Conservation (phyloP, 2,888 invertebrate species). For the Apodemia hepburni region DNA sequence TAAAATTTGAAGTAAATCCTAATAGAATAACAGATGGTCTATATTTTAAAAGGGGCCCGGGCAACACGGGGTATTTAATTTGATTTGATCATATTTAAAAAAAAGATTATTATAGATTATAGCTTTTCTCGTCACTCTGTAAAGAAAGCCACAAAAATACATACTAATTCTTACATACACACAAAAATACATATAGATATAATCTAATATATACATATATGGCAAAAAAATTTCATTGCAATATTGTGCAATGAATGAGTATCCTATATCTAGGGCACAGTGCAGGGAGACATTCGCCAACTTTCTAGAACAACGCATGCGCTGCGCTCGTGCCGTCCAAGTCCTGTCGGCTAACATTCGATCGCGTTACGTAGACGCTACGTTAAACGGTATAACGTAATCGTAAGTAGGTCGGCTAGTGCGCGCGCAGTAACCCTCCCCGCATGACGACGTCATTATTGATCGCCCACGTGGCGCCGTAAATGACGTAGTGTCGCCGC, state of each 20-base stretch:
- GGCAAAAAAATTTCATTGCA: conserved; percentile 25
- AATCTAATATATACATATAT: too few relatives aligned
- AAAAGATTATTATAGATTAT: too few relatives aligned
- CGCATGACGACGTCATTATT: conserved; percentile 71
- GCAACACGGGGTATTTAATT: too few relatives aligned
- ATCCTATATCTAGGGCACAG: conserved; percentile 43
- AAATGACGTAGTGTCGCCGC: conserved; percentile 66
- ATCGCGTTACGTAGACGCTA: conserved; percentile 71
- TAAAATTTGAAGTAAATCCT: too few relatives aligned
- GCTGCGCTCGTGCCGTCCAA: conserved; percentile 36
- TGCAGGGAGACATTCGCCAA: conserved; percentile 45
- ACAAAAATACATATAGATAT: too few relatives aligned
- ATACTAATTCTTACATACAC: too few relatives aligned
- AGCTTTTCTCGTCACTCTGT: too few relatives aligned
- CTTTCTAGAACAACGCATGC: conserved; percentile 42
- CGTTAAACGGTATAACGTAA: conserved; percentile 64
- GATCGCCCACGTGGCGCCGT: conserved; percentile 77
- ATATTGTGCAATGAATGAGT: conserved; percentile 40
- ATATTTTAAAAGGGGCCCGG: too few relatives aligned
- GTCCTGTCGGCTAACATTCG: conserved; percentile 47
- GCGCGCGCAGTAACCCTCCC: conserved; percentile 57
- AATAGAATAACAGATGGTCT: too few relatives aligned
- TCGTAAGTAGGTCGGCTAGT: conserved; percentile 69
- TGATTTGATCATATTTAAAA: too few relatives aligned
- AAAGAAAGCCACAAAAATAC: too few relatives aligned